Conservation (phyloP, 2,888 invertebrate genomes). For the Macaria liturata region DNA sequence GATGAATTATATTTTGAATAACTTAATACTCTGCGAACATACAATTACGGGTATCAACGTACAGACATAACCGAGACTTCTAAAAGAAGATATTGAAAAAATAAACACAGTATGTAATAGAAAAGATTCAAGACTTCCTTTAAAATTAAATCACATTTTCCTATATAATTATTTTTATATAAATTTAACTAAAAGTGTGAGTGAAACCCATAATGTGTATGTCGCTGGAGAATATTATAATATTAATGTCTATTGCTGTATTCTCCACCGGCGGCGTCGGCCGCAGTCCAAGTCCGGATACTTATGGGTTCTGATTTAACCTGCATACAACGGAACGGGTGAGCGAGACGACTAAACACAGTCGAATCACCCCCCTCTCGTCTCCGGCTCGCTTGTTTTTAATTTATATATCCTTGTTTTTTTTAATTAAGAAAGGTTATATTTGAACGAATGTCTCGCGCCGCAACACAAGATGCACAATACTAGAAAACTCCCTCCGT, state of each 20-base stretch:
- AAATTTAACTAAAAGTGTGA: background rate
- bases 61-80: background rate
- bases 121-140: background rate
- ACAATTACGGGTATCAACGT: conserved; percentile 8
- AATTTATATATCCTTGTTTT: background rate
- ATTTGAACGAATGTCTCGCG: conserved; percentile 49
- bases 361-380: conserved; percentile 78
- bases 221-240: conserved; percentile 11
- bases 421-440: no score
- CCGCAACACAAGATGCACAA: conserved; percentile 79
- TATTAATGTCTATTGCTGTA: conserved; percentile 22
- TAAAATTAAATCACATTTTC: conserved; percentile 2
- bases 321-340: conserved; percentile 80
- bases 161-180: background rate
- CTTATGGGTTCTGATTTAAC: conserved; percentile 81
- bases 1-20: conserved; percentile 13
- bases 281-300: conserved; percentile 16
- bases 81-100: background rate
- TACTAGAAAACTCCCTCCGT: conserved; percentile 76
- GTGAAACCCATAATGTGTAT: conserved; percentile 6
- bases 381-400: conserved; percentile 62
- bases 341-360: conserved; percentile 69
- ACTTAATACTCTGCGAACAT: conserved; percentile 8
- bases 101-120: background rate
- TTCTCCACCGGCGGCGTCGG: conserved; percentile 25